phyloP scores from a whole-genome alignment of 2,888 invertebrate species.

The Drosophila pseudotalamancana region DNA sequence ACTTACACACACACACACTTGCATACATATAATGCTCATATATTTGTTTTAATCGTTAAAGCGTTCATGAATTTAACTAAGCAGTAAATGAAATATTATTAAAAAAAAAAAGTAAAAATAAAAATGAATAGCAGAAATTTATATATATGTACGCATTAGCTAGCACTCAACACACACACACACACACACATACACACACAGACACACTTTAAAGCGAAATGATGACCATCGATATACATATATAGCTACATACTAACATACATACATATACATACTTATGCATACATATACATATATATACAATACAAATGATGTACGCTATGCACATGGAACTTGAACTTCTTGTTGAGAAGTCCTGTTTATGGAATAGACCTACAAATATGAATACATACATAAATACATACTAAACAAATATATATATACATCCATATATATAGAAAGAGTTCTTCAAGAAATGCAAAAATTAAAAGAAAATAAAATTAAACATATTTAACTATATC shows the following conservation, averaged over 20 bases:
- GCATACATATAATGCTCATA: slow-evolving; percentile 68
- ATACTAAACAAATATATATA: slow-evolving; percentile 37
- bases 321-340: slow-evolving; percentile 28
- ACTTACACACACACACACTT: slow-evolving; percentile 38
- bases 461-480: slow-evolving; percentile 33
- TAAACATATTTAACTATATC: slow-evolving; percentile 72
- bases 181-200: slow-evolving; percentile 22
- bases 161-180: slow-evolving; percentile 49
- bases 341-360: slow-evolving; percentile 10
- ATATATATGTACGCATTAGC: slow-evolving; percentile 55
- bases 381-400: slow-evolving; percentile 33
- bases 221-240: slow-evolving; percentile 77
- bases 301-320: slow-evolving; percentile 17
- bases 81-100: slow-evolving; percentile 37
- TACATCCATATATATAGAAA: slow-evolving; percentile 39
- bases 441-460: slow-evolving; percentile 57
- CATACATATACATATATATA: slow-evolving; percentile 6
- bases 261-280: slow-evolving; percentile 25
- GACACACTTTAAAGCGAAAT: slow-evolving; percentile 72
- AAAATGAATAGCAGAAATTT: slow-evolving; percentile 36
- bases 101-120: slow-evolving; percentile 27
- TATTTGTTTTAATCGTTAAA: slow-evolving; percentile 67
- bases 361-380: slow-evolving; percentile 7
- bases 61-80: slow-evolving; percentile 61
- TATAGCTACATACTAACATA: slow-evolving; percentile 53